Evolutionary conservation across 2,113 vertebrate species (phyloP), one percentile per base, ranked within the genome.

Genomic region (Dermatemys mawii): DNA sequence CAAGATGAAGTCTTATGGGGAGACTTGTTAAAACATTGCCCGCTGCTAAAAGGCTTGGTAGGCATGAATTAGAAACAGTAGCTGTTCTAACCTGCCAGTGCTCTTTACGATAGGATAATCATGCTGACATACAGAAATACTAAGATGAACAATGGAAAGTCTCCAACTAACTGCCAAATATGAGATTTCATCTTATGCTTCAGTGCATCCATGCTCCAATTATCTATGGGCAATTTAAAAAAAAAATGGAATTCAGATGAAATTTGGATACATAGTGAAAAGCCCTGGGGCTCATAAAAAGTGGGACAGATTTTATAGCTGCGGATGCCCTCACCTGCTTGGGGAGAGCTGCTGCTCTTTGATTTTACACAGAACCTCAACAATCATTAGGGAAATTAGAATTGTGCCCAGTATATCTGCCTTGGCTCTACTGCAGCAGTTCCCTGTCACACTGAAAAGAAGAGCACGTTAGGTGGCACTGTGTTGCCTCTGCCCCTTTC

Each of bases 31-130:
- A 96, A 92, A 87, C 1, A 2, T 88, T 0, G 0, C 76, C 91
- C 95, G 87, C 83, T 96, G 81, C 79, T 92, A 86, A 80, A 70
- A 90, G 51, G 67, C 32, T 94, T 95, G 92, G 54, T 70, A 96
- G 70, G 48, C 26, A 67, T 29, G 81, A 85, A 83, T 89, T 50
- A 87, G 41, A 80, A 11, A 86, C 60, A 73, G 54, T 67, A 89
- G 41, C 26, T 87, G 67, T 35, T 94, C 48, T 81, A 89, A 90
- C 32, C 17, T 96, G 79, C 73, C 83, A 93, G 55, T 81, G n/a
- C 35, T 86, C 55, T 81, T 91, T 81, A 46, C 14, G 46, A 54
- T 54, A 49, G 27, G 53, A 38, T 87, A 67, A 44, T 93, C 75
- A 48, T 78, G 70, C 29, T 94, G 81, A 29, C 86, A 44, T 0